These are phyloP conservation scores for Bembecia ichneumoniformis DNA, from an alignment of 2,888 invertebrate species.

Conservation along the genomic window DNA sequence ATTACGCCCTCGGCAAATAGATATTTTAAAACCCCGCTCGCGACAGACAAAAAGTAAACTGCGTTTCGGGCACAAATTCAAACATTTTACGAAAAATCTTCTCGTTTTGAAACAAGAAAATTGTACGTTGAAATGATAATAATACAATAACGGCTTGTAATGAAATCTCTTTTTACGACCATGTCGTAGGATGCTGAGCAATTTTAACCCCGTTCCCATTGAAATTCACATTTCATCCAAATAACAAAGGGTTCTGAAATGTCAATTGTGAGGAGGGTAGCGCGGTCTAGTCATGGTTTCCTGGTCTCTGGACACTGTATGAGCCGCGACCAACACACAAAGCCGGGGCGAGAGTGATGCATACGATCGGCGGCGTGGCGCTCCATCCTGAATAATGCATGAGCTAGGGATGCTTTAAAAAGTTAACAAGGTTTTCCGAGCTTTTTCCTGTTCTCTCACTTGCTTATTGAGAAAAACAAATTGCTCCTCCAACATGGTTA, in stretches of 20 bases:
- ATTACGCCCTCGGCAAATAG: conserved; percentile 41
- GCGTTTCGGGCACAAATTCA: conserved; percentile 5
- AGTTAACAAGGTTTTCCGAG: conserved; percentile 67
- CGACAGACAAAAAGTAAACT: conserved; percentile 15
- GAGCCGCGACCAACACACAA: conserved; percentile 33
- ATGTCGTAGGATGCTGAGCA: conserved; percentile 38
- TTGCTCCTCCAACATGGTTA: conserved; percentile 27
- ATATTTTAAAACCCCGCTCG: conserved; percentile 38
- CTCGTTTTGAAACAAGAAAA: conserved; percentile 44
- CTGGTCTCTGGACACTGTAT: conserved; percentile 26
- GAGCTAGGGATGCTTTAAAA: conserved; percentile 64
- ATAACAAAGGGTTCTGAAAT: conserved; percentile 58
- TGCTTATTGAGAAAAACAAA: conserved; percentile 45
- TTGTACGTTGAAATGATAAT: conserved; percentile 55
- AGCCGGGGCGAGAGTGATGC: conserved; percentile 9
- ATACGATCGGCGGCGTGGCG: conserved; percentile 16
- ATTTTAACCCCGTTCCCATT: conserved; percentile 63
- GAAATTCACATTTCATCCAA: conserved; percentile 60
- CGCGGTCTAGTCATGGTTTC: conserved; percentile 27
- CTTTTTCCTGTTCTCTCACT: conserved; percentile 62
- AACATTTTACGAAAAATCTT: conserved; percentile 34
- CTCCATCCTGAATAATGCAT: conserved; percentile 58
- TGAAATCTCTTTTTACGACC: conserved; percentile 54
- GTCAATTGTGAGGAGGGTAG: conserved; percentile 61
- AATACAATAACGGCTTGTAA: conserved; percentile 57